Evolutionary conservation across 1,140 invertebrate species (phyloP).

Genomic region (Myzus persicae): DNA sequence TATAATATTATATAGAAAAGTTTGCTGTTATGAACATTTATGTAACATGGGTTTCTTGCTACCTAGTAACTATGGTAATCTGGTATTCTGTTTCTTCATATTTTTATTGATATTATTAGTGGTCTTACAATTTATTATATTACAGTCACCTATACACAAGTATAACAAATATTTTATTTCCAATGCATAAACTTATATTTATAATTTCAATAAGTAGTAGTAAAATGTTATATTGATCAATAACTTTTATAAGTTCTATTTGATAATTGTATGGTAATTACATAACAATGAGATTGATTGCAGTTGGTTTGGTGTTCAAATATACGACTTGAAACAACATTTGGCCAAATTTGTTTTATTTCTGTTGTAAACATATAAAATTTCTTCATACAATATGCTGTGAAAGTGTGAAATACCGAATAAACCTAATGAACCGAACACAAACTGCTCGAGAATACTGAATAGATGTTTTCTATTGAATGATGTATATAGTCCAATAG

Average conservation of each 20-base stretch:
- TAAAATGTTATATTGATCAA: background rate
- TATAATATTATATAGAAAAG: background rate
- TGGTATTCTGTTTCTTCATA: background rate
- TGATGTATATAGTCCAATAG: background rate
- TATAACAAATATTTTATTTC: background rate
- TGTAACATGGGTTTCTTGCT: background rate
- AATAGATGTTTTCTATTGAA: constrained; percentile 24
- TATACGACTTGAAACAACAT: background rate
- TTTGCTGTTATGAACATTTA: background rate
- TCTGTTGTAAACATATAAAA: background rate
- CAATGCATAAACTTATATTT: background rate
- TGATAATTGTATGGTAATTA: background rate
- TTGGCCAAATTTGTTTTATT: background rate
- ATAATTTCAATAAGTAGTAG: background rate
- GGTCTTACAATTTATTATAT: background rate
- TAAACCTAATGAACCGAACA: constrained; percentile 37
- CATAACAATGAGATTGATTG: background rate
- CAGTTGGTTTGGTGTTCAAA: background rate
- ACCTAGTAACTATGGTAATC: background rate
- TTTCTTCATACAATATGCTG: constrained; percentile 27
- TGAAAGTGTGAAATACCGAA: constrained; percentile 34
- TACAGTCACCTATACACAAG: background rate
- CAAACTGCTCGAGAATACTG: constrained; percentile 29
- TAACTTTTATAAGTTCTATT: background rate
- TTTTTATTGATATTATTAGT: background rate